phyloP scores from a whole-genome alignment of 2,113 vertebrate species.

The Chrysemys picta region DNA sequence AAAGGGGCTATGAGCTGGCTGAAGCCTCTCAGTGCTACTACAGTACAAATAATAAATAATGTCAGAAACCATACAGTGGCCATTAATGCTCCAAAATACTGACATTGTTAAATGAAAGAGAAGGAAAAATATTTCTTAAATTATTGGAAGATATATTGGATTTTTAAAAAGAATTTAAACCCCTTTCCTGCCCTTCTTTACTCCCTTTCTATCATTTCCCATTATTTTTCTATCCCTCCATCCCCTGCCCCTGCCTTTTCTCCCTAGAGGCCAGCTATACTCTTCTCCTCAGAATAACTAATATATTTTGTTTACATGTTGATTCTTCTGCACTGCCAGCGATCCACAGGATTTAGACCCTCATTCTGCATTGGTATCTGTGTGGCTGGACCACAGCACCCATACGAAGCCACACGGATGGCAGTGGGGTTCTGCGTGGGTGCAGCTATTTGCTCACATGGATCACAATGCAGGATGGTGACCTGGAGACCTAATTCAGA shows the following conservation, averaged over 20 bases:
- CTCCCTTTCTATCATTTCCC: not conserved
- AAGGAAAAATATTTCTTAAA: not conserved
- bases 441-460: not conserved
- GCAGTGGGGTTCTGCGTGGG: not conserved
- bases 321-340: not conserved
- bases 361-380: not conserved
- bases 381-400: not conserved
- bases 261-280: not conserved
- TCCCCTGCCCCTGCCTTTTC: not conserved
- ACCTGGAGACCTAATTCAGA: not conserved
- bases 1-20: not conserved
- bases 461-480: not conserved
- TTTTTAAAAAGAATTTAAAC: not conserved
- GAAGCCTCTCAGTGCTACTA: not conserved
- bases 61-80: not conserved
- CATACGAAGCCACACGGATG: not conserved
- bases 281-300: conserved; percentile 37
- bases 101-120: not conserved
- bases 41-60: not conserved
- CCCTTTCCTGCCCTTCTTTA: not conserved
- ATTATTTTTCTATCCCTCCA: not conserved
- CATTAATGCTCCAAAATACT: not conserved
- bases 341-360: not conserved
- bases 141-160: not conserved
- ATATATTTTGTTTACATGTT: conserved; percentile 12